Evolutionary conservation across 2,113 vertebrate genomes (phyloP).

Genomic region (Penelope pileata): DNA sequence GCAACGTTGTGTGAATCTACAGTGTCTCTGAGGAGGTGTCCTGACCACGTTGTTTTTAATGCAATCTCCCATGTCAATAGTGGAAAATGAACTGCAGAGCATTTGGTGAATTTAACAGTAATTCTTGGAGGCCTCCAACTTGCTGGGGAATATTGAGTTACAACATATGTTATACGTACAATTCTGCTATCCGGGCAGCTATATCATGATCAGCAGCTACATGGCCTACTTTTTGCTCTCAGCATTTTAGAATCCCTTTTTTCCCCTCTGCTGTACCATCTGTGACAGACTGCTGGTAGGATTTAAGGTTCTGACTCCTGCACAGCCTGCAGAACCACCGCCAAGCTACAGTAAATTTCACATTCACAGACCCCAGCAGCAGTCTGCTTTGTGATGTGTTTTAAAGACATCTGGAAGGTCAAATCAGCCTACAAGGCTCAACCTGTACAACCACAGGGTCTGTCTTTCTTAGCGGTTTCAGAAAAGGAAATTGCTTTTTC

Average conservation of each 20-base stretch:
- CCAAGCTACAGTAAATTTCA: not conserved
- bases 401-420: constrained; percentile 3
- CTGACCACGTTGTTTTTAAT: not conserved
- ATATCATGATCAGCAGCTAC: not conserved
- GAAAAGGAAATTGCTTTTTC: not conserved
- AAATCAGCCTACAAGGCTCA: not conserved
- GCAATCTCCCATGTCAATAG: not conserved
- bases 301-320: constrained; percentile 35
- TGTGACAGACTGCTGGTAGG: constrained; percentile 45
- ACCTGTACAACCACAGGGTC: not conserved
- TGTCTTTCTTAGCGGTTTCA: not conserved
- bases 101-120: not conserved
- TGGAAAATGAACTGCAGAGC: not conserved
- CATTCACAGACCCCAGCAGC: not conserved
- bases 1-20: not conserved
- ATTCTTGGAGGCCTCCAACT: not conserved
- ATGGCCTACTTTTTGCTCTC: constrained; percentile 37
- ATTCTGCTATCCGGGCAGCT: not conserved
- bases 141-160: not conserved
- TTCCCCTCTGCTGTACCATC: constrained; percentile 37
- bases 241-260: constrained; percentile 13
- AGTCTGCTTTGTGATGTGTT: not conserved
- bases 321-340: not conserved
- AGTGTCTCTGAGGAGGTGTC: not conserved
- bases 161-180: constrained; percentile 11